Evolutionary conservation across 2,797 vertebrate genomes (phyloP).

Genomic region (Neomorphus geoffroyi): DNA sequence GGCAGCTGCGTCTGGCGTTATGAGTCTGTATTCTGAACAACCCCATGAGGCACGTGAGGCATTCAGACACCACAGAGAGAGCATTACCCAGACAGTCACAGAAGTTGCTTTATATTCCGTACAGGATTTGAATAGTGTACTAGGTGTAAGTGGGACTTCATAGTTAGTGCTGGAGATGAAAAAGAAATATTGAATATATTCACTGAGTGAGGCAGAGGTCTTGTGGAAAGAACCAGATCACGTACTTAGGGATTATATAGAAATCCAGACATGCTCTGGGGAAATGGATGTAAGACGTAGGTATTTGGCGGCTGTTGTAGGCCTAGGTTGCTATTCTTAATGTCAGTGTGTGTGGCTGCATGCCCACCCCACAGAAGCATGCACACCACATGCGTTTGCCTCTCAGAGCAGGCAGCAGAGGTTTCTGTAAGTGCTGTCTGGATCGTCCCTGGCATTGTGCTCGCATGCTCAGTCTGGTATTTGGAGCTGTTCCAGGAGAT

Average conservation of each 20-base stretch:
- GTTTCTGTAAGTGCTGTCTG: background rate
- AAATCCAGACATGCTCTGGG: background rate
- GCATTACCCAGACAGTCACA: background rate
- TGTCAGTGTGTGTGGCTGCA: background rate
- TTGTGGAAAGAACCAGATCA: background rate
- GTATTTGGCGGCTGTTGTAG: background rate
- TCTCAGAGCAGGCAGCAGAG: background rate
- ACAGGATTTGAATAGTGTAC: background rate
- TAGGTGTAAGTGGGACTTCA: background rate
- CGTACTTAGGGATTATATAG: constrained; percentile 2
- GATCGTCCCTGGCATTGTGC: background rate
- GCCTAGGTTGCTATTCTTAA: background rate
- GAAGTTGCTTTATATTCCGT: background rate
- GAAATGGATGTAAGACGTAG: background rate
- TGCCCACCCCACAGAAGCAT: background rate
- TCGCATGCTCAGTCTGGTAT: background rate
- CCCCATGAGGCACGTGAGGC: background rate
- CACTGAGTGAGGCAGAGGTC: background rate
- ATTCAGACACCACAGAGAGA: background rate
- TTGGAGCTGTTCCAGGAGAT: background rate
- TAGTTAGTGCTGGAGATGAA: constrained; percentile 16
- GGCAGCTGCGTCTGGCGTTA: background rate
- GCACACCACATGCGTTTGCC: background rate
- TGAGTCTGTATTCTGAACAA: background rate
- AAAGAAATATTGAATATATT: background rate